Base-by-base conservation (phyloP, 2,797 vertebrate species). In the Eptatretus atami region DNA sequence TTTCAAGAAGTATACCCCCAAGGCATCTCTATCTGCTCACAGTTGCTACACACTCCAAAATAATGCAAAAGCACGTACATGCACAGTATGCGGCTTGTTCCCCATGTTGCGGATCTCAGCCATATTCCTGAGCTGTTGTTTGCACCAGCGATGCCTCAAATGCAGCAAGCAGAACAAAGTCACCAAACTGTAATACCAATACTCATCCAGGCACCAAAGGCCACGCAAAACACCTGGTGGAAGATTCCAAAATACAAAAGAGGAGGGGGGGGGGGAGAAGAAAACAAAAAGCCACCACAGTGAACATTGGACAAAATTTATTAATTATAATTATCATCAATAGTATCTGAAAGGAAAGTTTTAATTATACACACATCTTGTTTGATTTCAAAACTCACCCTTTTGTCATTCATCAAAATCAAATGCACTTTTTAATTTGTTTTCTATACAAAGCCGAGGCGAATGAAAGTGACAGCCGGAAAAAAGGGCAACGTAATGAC, bases 161-260 rank as follows among this genome's bases (percentile, higher is more conserved):
- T 0, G 88, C 88, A 69, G 94, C 87, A 67, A 98, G 71, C 90
- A 98, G 75, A 90, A 88, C 3, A 98, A 80, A 0, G 90, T 98
- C 72, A 98, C 95, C 63, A 98, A 80, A 0, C 90, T 98, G 77
- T 95, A 98, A 70, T 98, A 98, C 90, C 90, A 98, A 65, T 95
- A 98, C 65, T 95, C 90, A 0, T 95, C 90, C 70, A 98, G 73
- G 72, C 90, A 98, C 90, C 90, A 98, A 52, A 98, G 69, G 2
- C 83, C 86, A 66, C 90, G 13, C 90, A 95, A 69, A 98, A 86
- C 63, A 98, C 90, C 90, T 94, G 72, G 65, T 64, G 0, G 54
- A 52, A 60, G 54, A 63, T 0, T 0, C n/a, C 1, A 53, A 1
- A 6, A 53, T 8, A 54, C 2, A 15, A 24, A 3, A 12, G 3